Evolutionary conservation across 1,140 invertebrate genomes (phyloP), one percentile per base, ranked within the genome.

Genomic region (Uloborus diversus): DNA sequence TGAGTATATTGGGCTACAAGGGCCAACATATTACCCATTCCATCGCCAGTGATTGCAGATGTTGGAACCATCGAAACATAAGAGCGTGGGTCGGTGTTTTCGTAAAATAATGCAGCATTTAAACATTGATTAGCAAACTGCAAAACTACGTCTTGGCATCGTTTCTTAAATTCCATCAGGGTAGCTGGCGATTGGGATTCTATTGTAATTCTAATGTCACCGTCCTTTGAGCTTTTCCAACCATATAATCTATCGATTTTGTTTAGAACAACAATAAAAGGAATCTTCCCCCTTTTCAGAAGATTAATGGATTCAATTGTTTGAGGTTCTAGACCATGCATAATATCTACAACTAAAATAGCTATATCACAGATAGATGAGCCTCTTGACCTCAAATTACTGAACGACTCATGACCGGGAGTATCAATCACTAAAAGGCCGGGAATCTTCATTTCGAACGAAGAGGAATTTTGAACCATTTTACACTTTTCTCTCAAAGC

Each of bases 311-410:
- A 99, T 88, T 99, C 98, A 61, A 99, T 93, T 0, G 98, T 99
- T 89, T 99, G 98, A 0, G 96, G 97, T 88, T 99, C 98, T 25
- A 99, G 86, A 0, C 97, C 98, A 85, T 99, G 98, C 97, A 99
- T 99, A 86, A 99, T 98, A 87, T 99, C 98, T 57, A 99, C 96
- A 30, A 99, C 98, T 69, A 99, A 89, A 89, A 99, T 98, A 53
- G 98, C 97, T 86, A 99, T 98, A 90, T 99, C 98, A 90, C 98
- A 99, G 20, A 99, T 90, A 17, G 97, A 99, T 0, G 98, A 99
- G 27, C 98, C 98, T 85, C 98, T 90, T 84, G 93, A 96, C 81
- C 98, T 90, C 49, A 99, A 88, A 89, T 99, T 99, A 84, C 96
- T 98, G 87, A 99, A 99, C 32, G 96, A 99, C 87, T 99, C 98